Conservation (phyloP, 2,113 vertebrate species). For the Mugil cephalus region DNA sequence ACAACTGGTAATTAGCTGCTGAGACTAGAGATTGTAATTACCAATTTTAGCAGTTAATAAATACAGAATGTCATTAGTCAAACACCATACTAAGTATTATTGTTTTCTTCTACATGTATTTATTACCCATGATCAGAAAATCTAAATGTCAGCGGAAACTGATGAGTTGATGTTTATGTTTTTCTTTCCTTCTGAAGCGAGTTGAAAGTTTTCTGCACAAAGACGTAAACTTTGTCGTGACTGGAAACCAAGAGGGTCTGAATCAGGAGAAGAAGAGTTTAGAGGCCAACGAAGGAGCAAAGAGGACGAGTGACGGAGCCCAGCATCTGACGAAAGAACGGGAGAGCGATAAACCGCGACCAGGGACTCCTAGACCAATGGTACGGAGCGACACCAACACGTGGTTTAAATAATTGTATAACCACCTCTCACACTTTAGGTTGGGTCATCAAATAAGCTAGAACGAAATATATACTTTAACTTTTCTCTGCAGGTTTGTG, state of each 20-base stretch:
- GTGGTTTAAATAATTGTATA: background rate
- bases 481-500: slow-evolving; percentile 76
- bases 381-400: slow-evolving; percentile 34
- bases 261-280: slow-evolving; percentile 36
- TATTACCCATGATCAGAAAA: no score
- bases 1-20: no score
- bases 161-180: background rate
- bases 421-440: background rate
- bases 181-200: slow-evolving; percentile 69
- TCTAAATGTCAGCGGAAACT: background rate
- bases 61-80: no score
- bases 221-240: slow-evolving; percentile 89
- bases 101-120: no score
- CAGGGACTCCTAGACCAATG: slow-evolving; percentile 63
- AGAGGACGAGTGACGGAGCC: slow-evolving; percentile 27
- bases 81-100: no score
- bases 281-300: slow-evolving; percentile 24
- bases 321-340: slow-evolving; percentile 27
- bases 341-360: slow-evolving; percentile 43
- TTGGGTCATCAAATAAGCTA: background rate
- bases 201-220: slow-evolving; percentile 92
- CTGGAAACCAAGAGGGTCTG: slow-evolving; percentile 75
- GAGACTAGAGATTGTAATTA: no score
- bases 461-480: background rate
- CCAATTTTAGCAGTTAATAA: no score